Base-by-base conservation (phyloP, 2,888 invertebrate genomes). In the Gibbula magus region DNA sequence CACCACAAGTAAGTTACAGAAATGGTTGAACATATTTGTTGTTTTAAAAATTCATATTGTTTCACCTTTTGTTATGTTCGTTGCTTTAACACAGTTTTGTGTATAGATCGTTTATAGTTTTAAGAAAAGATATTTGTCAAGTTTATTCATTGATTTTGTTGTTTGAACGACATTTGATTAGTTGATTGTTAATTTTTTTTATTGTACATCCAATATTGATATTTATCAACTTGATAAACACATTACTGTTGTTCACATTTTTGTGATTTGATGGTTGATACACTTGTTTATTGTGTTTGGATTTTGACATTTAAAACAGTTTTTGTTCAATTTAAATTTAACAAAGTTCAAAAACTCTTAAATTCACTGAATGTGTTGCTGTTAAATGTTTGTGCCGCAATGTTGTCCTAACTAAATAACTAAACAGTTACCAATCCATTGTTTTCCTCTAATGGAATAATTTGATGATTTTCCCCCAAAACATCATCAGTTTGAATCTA, bases 1-100 rank as follows among this genome's bases (percentile, higher is more conserved):
- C 25, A 86, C 84, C 2, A 86, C 85, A 61, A 77, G 86, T 86
- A 81, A 29, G 86, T 78, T 18, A 67, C 20, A 25, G 8, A 29
- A 5, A 22, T 16, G n/a, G 8, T 20, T 51, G 2, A 45, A 13
- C 10, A 8, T n/a, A n/a, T 20, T 67, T 13, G 25, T 20, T 45
- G 74, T n/a, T 20, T 51, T 7, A 35, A 32, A 35, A 56, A 29
- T 22, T 70, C 29, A 4, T 75, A 25, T 53, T 75, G 52, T 67
- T 20, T 13, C 22, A 32, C 13, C 20, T 18, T 5, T 54, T 22
- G n/a, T 54, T 5, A 16, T 56, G n/a, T 56, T n/a, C n/a, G 56
- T 56, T 20, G 20, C n/a, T 20, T 56, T 7, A 25, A 56, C 25
- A 7, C 22, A 56, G 8, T n/a, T 56, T 56, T 25, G 25, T 25